phyloP scores from a whole-genome alignment of 2,888 invertebrate species.

The Keiferia lycopersicella region DNA sequence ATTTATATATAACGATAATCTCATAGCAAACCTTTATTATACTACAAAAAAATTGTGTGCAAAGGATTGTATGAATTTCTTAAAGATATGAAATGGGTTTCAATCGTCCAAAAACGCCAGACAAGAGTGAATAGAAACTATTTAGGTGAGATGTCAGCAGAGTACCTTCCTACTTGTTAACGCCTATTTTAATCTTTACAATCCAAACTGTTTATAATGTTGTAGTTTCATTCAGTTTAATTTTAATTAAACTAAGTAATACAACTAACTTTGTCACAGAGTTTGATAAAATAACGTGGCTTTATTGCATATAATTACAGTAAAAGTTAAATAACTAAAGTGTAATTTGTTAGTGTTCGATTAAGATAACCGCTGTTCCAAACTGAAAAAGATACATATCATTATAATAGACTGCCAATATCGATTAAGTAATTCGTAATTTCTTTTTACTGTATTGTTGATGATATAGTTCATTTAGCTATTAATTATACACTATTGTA shows the following conservation, averaged over 20 bases:
- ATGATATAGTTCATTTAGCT: constrained; percentile 70
- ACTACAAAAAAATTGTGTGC: constrained; percentile 7
- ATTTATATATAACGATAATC: background rate
- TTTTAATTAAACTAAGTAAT: too few relatives aligned
- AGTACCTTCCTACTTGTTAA: background rate
- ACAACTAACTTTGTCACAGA: too few relatives aligned
- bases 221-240: too few relatives aligned
- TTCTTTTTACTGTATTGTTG: constrained; percentile 77
- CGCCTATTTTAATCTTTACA: too few relatives aligned
- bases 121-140: too few relatives aligned
- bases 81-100: background rate
- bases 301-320: background rate
- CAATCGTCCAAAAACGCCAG: too few relatives aligned
- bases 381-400: constrained; percentile 80
- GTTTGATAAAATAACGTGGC: background rate
- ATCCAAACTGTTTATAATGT: too few relatives aligned
- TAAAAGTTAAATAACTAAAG: background rate
- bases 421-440: constrained; percentile 71
- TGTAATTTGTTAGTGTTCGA: constrained; percentile 21
- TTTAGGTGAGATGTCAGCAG: background rate
- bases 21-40: constrained; percentile 20
- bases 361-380: constrained; percentile 71
- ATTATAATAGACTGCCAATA: constrained; percentile 80
- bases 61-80: background rate
- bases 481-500: constrained; percentile 80